A percentile compares a stretch with the other conserved stretches of the same genome.
Conservation (phyloP, 2,797 vertebrate species). For the Zenarchopterus dispar region DNA sequence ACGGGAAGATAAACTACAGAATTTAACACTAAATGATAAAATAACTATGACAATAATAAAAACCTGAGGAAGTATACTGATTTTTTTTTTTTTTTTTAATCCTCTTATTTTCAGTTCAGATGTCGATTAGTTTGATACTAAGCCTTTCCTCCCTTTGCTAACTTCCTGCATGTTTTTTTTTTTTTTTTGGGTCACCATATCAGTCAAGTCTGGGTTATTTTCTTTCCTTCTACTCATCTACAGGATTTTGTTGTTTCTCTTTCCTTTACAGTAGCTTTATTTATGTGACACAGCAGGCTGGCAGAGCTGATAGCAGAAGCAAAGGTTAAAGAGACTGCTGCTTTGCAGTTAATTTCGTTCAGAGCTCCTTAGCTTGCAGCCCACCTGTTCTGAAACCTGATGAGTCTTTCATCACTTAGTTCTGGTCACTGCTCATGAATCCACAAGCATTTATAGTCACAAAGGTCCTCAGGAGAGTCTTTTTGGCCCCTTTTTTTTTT, state of each 20-base stretch:
- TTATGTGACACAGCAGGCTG: constrained; percentile 21
- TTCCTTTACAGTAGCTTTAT: constrained; percentile 13
- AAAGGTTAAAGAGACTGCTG: constrained; percentile 32
- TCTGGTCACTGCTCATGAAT: constrained; percentile 19
- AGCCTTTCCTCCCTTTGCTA: no score
- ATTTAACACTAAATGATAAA: no score
- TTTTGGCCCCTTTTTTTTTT: no score
- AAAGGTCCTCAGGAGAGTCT: background rate
- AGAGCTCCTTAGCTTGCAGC: constrained; percentile 1
- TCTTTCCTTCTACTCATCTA: background rate
- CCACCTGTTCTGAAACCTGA: constrained; percentile 35
- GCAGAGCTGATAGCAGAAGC: constrained; percentile 17
- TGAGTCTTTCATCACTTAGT: constrained; percentile 35
- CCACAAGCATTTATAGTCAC: constrained; percentile 6
- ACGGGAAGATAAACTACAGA: no score
- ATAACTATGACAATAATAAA: no score
- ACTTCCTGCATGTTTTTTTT: background rate
- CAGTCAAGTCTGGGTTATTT: no score
- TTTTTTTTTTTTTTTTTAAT: background rate
- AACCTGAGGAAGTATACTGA: no score
- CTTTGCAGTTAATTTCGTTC: constrained; percentile 39
- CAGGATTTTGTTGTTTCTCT: background rate
- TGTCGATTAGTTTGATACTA: no score
- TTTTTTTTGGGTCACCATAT: constrained; percentile 5
- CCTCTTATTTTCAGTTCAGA: background rate